These are phyloP conservation scores for Drosophila lowei DNA, from an alignment of 1,140 invertebrate genomes.

Conservation along the genomic window DNA sequence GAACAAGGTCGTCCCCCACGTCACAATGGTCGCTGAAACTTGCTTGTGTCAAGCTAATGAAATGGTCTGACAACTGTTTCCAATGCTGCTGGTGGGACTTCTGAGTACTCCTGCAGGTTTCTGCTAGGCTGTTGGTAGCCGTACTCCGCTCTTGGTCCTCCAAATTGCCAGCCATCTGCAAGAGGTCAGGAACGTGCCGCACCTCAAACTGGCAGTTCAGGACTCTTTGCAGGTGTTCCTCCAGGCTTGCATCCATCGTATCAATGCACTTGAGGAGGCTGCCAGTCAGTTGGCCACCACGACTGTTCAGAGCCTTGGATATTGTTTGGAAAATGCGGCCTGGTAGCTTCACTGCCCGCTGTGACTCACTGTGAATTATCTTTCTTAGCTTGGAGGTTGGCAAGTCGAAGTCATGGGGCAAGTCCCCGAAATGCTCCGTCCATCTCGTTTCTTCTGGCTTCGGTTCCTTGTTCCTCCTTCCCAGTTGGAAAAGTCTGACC, in stretches of 20 bases:
- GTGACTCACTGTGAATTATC: not conserved
- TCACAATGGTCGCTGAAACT: constrained; percentile 19
- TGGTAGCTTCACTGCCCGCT: not conserved
- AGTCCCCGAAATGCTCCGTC: too few species aligned
- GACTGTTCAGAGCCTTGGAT: too few species aligned
- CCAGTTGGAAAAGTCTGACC: not conserved
- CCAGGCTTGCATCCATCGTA: too few species aligned
- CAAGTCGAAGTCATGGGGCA: too few species aligned
- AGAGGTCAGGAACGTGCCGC: not conserved
- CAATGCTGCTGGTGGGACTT: not conserved
- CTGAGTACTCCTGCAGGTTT: not conserved
- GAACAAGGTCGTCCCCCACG: not conserved
- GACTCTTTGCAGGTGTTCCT: too few species aligned
- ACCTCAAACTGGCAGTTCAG: not conserved
- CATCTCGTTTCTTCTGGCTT: not conserved
- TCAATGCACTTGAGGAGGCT: too few species aligned
- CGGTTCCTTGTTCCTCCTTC: not conserved
- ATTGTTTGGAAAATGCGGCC: not conserved
- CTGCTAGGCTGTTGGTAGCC: not conserved
- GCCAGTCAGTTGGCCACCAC: too few species aligned
- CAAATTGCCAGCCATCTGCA: not conserved
- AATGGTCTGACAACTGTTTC: constrained; percentile 4
- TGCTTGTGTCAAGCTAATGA: constrained; percentile 1
- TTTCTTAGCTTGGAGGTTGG: not conserved
- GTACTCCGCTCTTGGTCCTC: not conserved